Evolutionary conservation across 2,888 invertebrate species (phyloP).

Genomic region (Drosophila ustulata): DNA sequence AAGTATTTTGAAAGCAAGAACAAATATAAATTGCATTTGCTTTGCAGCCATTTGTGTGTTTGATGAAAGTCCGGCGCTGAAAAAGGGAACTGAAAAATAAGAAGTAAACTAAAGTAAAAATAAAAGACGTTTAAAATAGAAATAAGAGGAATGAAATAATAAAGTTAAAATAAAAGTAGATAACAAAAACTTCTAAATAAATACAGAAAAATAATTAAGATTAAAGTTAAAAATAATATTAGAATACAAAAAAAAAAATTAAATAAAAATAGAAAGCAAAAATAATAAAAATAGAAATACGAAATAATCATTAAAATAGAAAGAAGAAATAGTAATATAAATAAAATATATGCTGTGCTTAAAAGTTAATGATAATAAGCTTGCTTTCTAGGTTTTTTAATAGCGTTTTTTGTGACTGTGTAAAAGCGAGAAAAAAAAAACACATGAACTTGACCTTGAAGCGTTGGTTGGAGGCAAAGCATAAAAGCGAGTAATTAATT

Average conservation of each 20-base stretch:
- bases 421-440: conserved; percentile 28
- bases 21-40: conserved; percentile 58
- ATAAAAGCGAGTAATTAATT: conserved; percentile 59
- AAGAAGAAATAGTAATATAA: too few species aligned
- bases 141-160: not conserved
- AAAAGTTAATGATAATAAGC: conserved; percentile 29
- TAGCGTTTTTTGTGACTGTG: conserved; percentile 21
- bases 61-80: conserved; percentile 21
- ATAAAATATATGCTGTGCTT: too few species aligned
- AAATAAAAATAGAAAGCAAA: conserved; percentile 7
- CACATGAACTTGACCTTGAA: conserved; percentile 79
- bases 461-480: conserved; percentile 45
- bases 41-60: conserved; percentile 46
- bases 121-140: conserved; percentile 8
- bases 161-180: conserved; percentile 3
- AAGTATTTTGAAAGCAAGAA: conserved; percentile 51
- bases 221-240: too few species aligned
- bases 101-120: not conserved
- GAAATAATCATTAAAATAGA: too few species aligned
- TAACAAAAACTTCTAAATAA: too few species aligned
- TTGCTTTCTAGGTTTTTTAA: conserved; percentile 14
- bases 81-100: conserved; percentile 14
- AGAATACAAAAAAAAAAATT: conserved; percentile 1
- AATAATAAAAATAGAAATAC: too few species aligned
- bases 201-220: too few species aligned